Base-by-base conservation (phyloP, 2,797 vertebrate genomes). In the Acipenser transmontanus region DNA sequence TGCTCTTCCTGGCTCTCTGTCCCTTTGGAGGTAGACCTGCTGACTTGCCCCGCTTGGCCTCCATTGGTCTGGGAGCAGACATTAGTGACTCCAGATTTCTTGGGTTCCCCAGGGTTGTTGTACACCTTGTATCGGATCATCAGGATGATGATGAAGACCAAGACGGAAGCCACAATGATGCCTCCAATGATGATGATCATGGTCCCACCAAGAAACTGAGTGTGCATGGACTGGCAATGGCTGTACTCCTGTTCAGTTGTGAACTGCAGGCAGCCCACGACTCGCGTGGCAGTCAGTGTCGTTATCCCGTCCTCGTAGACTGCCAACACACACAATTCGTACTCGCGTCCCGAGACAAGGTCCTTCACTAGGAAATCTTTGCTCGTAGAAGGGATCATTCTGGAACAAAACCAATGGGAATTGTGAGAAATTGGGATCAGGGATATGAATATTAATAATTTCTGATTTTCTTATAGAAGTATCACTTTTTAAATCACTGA, bases 171-270 rank as follows among this genome's bases (percentile, higher is more conserved):
- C 50, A 95, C 93, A 12, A 96, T 97, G 81, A 96, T 94, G 61
- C 93, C 93, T 13, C 95, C 95, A n/a, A 96, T 97, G 82, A 95
- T 93, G 78, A 96, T 94, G 81, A 97, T 96, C 91, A 95, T 95
- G 51, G 95, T 97, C 47, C 95, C 95, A 4, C 95, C 95, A 70
- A 97, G 73, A 80, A 96, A 95, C 71, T 96, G 94, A 69, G 93
- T 92, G 68, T 91, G 89, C 62, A 93, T 76, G 0, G 91, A 87
- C 67, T 92, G 87, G 77, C 93, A 96, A 73, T 93, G 92, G 50
- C 90, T 90, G 51, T 85, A 84, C 61, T 91, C 91, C 0, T 90
- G 89, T 7, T 92, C 90, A 0, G 94, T 97, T 72, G 88, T 84
- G 74, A 97, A 97, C 1, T 93, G 91, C 63, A 95, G 85, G 14